Base-by-base conservation (phyloP, 2,113 vertebrate genomes). In the Heterotis niloticus region DNA sequence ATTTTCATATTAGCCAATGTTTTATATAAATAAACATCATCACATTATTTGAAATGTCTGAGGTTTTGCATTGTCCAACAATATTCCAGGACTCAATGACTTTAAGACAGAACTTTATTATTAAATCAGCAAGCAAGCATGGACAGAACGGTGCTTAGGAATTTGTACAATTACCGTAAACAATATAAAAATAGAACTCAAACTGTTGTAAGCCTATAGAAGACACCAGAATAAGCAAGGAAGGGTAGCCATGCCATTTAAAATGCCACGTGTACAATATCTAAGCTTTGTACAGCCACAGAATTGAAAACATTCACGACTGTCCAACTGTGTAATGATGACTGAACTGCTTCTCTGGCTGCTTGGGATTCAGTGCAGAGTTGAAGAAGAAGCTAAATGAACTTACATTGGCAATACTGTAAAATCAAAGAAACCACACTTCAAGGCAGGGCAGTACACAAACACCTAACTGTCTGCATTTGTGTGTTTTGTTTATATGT, bases 41-140 rank as follows among this genome's bases (percentile, higher is more conserved):
- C 64, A 23, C n/a, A 23, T 20, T 65, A 2, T 3, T 65, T 20
- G 17, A 65, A 75, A 64, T 64, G 7, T 29, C 10, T 12, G 23
- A 54, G 10, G 5, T 65, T 52, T 1, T 24, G 44, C 14, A 79
- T 17, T 56, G 62, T 24, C 23, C 51, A 67, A 18, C 62, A 64
- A 26, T 11, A 66, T 26, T 14, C 16, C 17, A 66, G 60, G 7
- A 11, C 73, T 75, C 66, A 76, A 79, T 72, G 80, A 77, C 79
- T 82, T 44, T 83, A 85, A 84, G 82, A 90, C 82, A 86, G 69
- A 82, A 84, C 86, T 91, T 91, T 90, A 91, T 90, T 90, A 85
- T 86, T 86, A 87, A 90, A 90, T 69, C 80, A 86, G 83, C 79
- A 83, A 87, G 86, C 85, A 85, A 88, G 84, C 84, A 85, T 83